These are phyloP conservation scores for Corticium candelabrum DNA, from an alignment of 37 sponge, comb jelly and placozoan genomes.

Conservation along the genomic window DNA sequence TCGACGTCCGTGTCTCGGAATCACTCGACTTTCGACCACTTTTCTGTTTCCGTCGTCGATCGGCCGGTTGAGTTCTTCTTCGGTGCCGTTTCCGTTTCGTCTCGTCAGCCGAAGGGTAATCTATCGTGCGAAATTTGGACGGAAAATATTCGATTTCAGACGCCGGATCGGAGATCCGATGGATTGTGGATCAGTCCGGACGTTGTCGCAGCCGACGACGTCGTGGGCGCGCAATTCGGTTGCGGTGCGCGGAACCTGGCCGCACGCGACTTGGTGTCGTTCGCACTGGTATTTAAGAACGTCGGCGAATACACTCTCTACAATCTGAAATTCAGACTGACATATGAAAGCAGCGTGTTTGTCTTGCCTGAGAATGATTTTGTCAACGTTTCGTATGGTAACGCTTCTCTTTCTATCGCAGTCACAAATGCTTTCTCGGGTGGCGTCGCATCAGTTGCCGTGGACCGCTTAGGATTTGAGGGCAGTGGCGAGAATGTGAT, in stretches of 20 bases:
- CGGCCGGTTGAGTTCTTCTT: not conserved
- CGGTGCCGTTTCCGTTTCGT: not conserved
- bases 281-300: not conserved
- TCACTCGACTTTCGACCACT: not conserved
- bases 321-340: not conserved
- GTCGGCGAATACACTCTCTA: not conserved
- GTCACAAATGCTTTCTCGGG: not conserved
- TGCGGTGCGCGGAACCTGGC: not conserved
- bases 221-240: not conserved
- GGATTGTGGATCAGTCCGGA: not conserved
- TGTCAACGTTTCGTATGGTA: not conserved
- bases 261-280: not conserved
- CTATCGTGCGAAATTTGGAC: too few relatives aligned
- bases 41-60: not conserved
- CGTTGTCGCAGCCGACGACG: not conserved
- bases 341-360: not conserved
- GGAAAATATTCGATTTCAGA: not conserved
- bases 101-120: not conserved
- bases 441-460: not conserved
- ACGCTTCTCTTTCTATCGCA: not conserved
- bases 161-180: not conserved
- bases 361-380: not conserved
- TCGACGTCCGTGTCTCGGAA: not conserved
- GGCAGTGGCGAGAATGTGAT: not conserved
- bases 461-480: too few relatives aligned